These are phyloP conservation scores for Paramisgurnus dabryanus DNA, from an alignment of 2,113 vertebrate species.

Conservation along the genomic window DNA sequence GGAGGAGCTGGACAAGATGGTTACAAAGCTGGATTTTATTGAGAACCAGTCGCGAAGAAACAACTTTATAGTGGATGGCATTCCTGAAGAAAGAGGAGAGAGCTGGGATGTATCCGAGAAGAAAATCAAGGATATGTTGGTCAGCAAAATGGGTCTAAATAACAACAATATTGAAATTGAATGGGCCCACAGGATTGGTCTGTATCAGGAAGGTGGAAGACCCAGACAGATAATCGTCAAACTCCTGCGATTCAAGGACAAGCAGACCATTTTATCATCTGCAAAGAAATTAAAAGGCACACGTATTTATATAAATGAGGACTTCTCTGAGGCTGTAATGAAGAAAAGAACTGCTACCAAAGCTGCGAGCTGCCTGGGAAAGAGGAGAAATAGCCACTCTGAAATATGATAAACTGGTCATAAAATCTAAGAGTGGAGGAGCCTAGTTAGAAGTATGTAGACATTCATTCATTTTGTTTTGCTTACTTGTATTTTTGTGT, in stretches of 20 bases:
- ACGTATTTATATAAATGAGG: slow-evolving; percentile 30
- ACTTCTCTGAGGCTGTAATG: slow-evolving; percentile 22
- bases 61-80: slow-evolving; percentile 2
- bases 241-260: slow-evolving; percentile 20
- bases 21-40: slow-evolving; percentile 20
- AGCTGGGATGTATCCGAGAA: slow-evolving; percentile 22
- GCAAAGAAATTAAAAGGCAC: slow-evolving; percentile 28
- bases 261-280: slow-evolving; percentile 26
- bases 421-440: slow-evolving; percentile 14
- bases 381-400: slow-evolving; percentile 28
- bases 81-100: slow-evolving; percentile 13
- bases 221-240: slow-evolving; percentile 19
- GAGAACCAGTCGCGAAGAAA: not conserved
- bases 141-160: slow-evolving; percentile 22
- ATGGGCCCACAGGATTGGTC: slow-evolving; percentile 25
- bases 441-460: too few species aligned
- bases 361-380: slow-evolving; percentile 28
- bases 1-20: not conserved
- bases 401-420: slow-evolving; percentile 30
- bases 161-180: slow-evolving; percentile 27
- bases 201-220: slow-evolving; percentile 18
- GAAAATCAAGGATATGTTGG: not conserved
- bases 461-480: too few species aligned
- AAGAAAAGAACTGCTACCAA: slow-evolving; percentile 19
- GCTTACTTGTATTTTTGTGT: too few species aligned